A percentile compares a stretch with the other conserved stretches of the same genome.
Evolutionary conservation across 2,888 invertebrate genomes (phyloP).

Genomic region (Junonia oenone): DNA sequence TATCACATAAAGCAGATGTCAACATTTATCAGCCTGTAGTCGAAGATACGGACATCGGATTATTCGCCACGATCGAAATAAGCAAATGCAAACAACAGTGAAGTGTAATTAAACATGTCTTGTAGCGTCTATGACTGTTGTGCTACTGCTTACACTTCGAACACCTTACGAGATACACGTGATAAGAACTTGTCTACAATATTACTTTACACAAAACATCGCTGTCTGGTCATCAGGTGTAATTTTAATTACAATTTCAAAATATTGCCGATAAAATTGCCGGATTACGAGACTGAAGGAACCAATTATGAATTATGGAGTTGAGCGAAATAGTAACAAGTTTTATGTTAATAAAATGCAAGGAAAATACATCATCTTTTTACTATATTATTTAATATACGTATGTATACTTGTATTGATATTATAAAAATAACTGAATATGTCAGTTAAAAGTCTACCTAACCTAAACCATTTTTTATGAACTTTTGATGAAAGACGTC

Average conservation of each 20-base stretch:
- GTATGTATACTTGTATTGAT: neutral
- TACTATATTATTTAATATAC: neutral
- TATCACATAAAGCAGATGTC: slow-evolving; percentile 9
- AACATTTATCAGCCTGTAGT: slow-evolving; percentile 18
- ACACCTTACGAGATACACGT: slow-evolving; percentile 31
- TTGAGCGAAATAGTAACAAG: neutral
- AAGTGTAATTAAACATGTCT: slow-evolving; percentile 5
- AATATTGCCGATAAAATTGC: slow-evolving; percentile 20
- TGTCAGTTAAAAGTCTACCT: too few relatives aligned
- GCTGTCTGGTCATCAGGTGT: slow-evolving; percentile 34
- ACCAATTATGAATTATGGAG: slow-evolving; percentile 16
- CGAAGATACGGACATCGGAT: slow-evolving; percentile 15
- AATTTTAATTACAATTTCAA: slow-evolving; percentile 35
- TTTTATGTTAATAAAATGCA: neutral
- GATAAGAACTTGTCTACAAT: slow-evolving; percentile 30
- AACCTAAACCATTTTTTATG: too few relatives aligned
- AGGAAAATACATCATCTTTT: neutral
- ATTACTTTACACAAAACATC: slow-evolving; percentile 29
- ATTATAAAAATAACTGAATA: too few relatives aligned
- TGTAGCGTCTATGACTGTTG: slow-evolving; percentile 24
- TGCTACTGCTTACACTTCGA: slow-evolving; percentile 20
- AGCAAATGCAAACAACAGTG: slow-evolving; percentile 4
- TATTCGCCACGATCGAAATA: slow-evolving; percentile 10
- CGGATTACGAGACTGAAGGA: slow-evolving; percentile 17
- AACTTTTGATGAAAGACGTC: too few relatives aligned